A percentile compares a stretch with the other conserved stretches of the same genome.
Evolutionary conservation across 2,888 invertebrate genomes (phyloP).

Genomic region (Carpatolechia fugitivella): DNA sequence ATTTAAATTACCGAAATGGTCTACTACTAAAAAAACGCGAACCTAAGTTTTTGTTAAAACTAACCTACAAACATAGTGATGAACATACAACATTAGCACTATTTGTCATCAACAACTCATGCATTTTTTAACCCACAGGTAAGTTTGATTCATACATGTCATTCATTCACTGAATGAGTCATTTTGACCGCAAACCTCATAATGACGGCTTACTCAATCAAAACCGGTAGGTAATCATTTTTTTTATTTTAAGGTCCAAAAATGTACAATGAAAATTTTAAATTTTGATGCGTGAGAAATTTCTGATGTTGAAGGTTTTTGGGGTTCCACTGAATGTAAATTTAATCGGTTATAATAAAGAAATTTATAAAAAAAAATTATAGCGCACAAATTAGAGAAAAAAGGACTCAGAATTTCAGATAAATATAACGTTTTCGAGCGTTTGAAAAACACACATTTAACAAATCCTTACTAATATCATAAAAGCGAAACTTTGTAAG

Average conservation of each 20-base stretch:
- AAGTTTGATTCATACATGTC: background rate
- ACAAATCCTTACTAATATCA: too few relatives aligned
- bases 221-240: background rate
- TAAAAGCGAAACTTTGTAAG: too few relatives aligned
- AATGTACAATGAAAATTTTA: background rate
- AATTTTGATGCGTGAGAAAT: background rate
- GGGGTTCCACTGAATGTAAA: background rate
- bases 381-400: too few relatives aligned
- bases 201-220: conserved; percentile 2
- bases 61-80: too few relatives aligned
- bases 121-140: background rate
- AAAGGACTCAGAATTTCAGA: too few relatives aligned
- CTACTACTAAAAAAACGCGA: too few relatives aligned
- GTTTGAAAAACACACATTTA: too few relatives aligned
- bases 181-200: background rate
- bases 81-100: too few relatives aligned
- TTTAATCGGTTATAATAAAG: background rate
- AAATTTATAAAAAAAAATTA: too few relatives aligned
- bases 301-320: background rate
- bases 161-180: background rate
- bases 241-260: background rate
- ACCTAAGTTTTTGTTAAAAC: too few relatives aligned
- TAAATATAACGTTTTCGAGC: too few relatives aligned
- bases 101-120: background rate
- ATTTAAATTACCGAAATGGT: too few relatives aligned